Conservation (phyloP, 2,113 vertebrate species). For the Clarias macrocephalus region DNA sequence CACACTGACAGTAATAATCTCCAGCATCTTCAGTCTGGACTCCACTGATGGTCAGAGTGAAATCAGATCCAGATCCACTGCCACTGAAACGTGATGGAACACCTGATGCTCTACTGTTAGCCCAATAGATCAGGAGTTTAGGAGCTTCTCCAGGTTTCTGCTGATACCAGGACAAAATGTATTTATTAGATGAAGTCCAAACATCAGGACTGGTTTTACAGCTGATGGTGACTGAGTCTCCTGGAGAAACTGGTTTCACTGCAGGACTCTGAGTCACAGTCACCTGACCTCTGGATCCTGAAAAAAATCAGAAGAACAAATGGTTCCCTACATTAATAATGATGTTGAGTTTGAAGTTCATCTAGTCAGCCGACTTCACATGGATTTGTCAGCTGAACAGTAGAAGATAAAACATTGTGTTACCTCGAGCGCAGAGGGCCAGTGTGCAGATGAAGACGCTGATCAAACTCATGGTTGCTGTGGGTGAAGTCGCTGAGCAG, state of each 20-base stretch:
- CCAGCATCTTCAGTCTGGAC: conserved; percentile 57
- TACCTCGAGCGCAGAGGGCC: too few relatives aligned
- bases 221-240: conserved; percentile 45
- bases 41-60: conserved; percentile 58
- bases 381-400: too few relatives aligned
- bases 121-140: conserved; percentile 39
- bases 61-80: conserved; percentile 53
- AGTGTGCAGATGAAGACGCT: too few relatives aligned
- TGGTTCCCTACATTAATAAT: too few relatives aligned
- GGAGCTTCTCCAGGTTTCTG: conserved; percentile 59
- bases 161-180: conserved; percentile 52
- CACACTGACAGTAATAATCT: conserved; percentile 55
- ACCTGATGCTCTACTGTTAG: not conserved
- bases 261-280: conserved; percentile 61
- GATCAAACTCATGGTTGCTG: too few relatives aligned
- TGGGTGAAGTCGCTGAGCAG: too few relatives aligned
- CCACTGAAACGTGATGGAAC: conserved; percentile 52
- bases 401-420: too few relatives aligned
- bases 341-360: too few relatives aligned
- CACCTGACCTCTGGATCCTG: not conserved
- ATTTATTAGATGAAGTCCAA: not conserved
- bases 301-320: too few relatives aligned
- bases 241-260: conserved; percentile 22
- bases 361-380: too few relatives aligned
- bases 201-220: conserved; percentile 48